These are phyloP conservation scores for Dicentrarchus labrax DNA, from an alignment of 2,113 vertebrate species.

Conservation along the genomic window DNA sequence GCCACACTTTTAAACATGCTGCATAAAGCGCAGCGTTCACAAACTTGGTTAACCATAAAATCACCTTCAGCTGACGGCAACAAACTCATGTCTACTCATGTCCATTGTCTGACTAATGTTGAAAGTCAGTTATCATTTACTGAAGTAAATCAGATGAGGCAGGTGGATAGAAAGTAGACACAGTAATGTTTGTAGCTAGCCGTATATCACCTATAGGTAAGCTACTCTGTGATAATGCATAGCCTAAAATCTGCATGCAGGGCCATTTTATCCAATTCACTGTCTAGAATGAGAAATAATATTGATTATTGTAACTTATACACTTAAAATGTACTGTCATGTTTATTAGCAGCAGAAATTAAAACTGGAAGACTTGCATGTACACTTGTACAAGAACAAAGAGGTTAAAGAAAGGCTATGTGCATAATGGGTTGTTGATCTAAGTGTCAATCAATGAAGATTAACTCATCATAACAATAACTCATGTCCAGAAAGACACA, in stretches of 20 bases:
- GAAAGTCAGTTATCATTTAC: neutral
- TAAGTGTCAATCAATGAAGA: constrained; percentile 9
- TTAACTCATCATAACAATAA: constrained; percentile 28
- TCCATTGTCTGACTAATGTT: neutral
- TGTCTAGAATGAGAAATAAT: neutral
- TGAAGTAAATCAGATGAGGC: neutral
- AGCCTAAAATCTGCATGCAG: neutral
- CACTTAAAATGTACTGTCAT: too few species aligned
- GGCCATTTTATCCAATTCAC: neutral
- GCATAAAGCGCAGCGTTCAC: too few species aligned
- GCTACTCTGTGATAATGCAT: neutral
- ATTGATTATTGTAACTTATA: neutral
- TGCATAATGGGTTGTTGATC: neutral
- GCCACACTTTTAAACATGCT: too few species aligned
- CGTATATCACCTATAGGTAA: neutral
- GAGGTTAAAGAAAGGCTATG: neutral
- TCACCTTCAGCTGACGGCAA: neutral
- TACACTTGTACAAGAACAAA: neutral
- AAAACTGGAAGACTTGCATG: neutral
- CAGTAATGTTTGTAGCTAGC: neutral
- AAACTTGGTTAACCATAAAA: too few species aligned
- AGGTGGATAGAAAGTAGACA: neutral
- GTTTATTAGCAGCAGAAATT: neutral
- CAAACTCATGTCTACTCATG: neutral
- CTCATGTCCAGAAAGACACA: neutral